Evolutionary conservation across 1,140 invertebrate genomes (phyloP).

Genomic region (Lordiphosa stackelbergi): DNA sequence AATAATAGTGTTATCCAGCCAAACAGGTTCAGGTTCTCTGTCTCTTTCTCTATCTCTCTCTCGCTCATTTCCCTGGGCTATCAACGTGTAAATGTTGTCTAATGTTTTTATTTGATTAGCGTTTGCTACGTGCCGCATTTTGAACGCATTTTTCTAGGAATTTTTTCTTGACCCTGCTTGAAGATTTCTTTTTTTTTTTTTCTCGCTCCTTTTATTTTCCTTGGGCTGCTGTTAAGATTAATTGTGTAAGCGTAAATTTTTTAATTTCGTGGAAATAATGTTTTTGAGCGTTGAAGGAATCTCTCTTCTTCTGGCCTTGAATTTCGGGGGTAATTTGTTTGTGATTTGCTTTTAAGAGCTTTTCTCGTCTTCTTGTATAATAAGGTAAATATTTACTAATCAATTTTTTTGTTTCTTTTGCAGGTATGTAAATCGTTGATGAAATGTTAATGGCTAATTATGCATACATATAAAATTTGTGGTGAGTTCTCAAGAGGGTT

Average conservation of each 20-base stretch:
- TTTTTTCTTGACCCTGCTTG: conserved; percentile 22
- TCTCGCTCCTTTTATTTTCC: conserved; percentile 15
- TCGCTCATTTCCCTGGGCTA: conserved; percentile 25
- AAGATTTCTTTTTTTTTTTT: conserved; percentile 10
- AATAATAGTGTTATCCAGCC: conserved; percentile 53
- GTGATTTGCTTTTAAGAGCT: conserved; percentile 43
- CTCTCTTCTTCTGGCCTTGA: conserved; percentile 28
- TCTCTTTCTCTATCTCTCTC: conserved; percentile 4
- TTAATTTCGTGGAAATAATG: conserved; percentile 72
- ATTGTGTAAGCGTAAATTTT: conserved; percentile 73
- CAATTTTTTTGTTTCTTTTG: conserved; percentile 27
- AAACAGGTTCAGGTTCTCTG: conserved; percentile 17
- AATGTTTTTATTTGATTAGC: conserved; percentile 75
- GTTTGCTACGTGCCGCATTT: conserved; percentile 67
- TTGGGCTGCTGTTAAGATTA: conserved; percentile 51
- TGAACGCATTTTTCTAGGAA: conserved; percentile 56
- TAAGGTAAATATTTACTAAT: conserved; percentile 24
- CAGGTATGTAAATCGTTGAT: conserved; percentile 38
- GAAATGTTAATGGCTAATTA: conserved; percentile 1
- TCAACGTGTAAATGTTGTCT: conserved; percentile 68
- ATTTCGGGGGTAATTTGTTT: conserved; percentile 44
- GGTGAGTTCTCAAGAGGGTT: conserved; percentile 29
- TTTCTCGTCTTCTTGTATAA: conserved; percentile 7
- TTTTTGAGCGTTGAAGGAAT: conserved; percentile 38
- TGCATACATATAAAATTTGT: too few relatives aligned